These are phyloP conservation scores for Tenebrosternarchus preto DNA, from an alignment of 2,113 vertebrate species.

Conservation along the genomic window DNA sequence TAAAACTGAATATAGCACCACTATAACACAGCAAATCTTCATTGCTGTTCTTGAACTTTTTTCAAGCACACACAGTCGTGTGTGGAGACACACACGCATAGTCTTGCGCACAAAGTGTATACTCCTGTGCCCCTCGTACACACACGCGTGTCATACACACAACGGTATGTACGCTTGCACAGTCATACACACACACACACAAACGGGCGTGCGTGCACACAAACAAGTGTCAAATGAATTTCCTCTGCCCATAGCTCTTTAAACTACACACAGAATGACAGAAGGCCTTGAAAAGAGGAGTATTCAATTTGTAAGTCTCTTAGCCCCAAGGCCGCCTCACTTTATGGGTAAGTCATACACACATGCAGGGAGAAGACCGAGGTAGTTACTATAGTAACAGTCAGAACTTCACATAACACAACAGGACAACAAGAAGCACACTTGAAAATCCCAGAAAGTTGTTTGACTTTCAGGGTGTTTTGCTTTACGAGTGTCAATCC, in stretches of 20 bases:
- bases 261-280: constrained; percentile 61
- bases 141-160: constrained; percentile 28
- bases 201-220: background rate
- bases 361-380: constrained; percentile 48
- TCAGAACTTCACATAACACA: constrained; percentile 46
- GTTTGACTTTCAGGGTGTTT: background rate
- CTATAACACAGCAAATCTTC: background rate
- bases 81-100: constrained; percentile 16
- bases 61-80: background rate
- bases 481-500: constrained; percentile 4
- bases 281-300: constrained; percentile 60
- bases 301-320: constrained; percentile 63
- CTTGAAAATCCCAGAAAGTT: background rate
- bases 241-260: constrained; percentile 55
- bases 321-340: constrained; percentile 58
- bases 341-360: constrained; percentile 58
- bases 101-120: background rate
- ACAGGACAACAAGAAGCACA: constrained; percentile 25
- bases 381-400: constrained; percentile 61
- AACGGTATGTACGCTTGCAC: background rate
- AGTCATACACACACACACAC: constrained; percentile 32
- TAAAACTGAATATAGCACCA: background rate
- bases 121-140: too few species aligned
- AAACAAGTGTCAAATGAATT: constrained; percentile 51
- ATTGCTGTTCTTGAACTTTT: background rate